These are phyloP conservation scores for Dolomedes plantarius DNA, from an alignment of 2,888 invertebrate species.

Conservation along the genomic window DNA sequence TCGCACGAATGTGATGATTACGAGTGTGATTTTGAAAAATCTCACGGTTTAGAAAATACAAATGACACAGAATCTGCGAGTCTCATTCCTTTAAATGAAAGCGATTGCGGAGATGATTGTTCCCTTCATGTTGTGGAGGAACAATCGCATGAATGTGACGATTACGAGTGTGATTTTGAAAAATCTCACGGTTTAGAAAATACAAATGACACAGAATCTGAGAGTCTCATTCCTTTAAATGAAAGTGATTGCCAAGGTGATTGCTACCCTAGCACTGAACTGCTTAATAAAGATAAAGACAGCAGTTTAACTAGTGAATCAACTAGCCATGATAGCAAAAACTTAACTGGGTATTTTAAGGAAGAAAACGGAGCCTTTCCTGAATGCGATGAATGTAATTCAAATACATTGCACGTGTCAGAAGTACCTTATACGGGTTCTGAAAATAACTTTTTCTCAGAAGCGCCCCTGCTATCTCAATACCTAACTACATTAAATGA, in stretches of 20 bases:
- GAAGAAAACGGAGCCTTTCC: background rate
- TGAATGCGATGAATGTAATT: background rate
- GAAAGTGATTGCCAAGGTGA: background rate
- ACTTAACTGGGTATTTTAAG: no score
- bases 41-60: background rate
- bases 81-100: background rate
- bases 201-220: background rate
- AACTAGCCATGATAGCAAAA: no score
- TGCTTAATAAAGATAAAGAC: no score
- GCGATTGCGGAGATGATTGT: background rate
- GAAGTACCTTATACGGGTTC: no score
- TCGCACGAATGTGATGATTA: background rate
- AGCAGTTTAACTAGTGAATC: no score
- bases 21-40: background rate
- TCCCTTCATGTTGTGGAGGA: background rate
- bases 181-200: background rate
- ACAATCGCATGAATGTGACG: background rate
- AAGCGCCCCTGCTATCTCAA: no score
- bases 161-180: background rate
- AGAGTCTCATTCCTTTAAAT: background rate
- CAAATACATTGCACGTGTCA: background rate
- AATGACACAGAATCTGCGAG: background rate
- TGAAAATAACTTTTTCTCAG: no score
- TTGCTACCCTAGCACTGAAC: background rate
- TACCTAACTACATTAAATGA: no score